A percentile compares a stretch with the other conserved stretches of the same genome.
Conservation (phyloP, 2,113 vertebrate genomes). For the Mesitornis unicolor region DNA sequence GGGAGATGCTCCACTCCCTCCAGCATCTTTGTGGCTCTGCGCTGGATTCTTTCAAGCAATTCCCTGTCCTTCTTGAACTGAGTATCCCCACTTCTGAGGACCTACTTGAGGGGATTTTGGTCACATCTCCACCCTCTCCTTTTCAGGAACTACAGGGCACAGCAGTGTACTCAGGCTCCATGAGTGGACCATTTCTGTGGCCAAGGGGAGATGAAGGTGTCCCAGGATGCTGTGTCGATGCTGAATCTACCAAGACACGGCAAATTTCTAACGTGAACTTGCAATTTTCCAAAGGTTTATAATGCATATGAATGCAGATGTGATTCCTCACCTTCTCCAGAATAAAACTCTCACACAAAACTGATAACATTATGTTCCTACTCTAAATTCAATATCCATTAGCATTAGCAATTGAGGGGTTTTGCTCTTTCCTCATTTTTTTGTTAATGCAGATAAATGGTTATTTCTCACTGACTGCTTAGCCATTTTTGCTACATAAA, state of each 20-base stretch:
- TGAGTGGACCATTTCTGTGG: not conserved
- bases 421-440: not conserved
- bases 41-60: too few relatives aligned
- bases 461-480: not conserved
- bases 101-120: not conserved
- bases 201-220: not conserved
- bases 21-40: too few relatives aligned
- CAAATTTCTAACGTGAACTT: not conserved
- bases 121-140: not conserved
- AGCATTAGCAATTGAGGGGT: rapidly evolving
- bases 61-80: too few relatives aligned
- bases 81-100: too few relatives aligned
- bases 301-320: not conserved
- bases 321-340: not conserved
- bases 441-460: not conserved
- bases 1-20: too few relatives aligned
- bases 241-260: not conserved
- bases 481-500: not conserved
- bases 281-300: not conserved
- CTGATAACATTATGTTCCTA: not conserved
- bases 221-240: not conserved
- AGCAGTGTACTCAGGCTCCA: not conserved
- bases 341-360: not conserved
- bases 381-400: not conserved
- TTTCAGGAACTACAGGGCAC: not conserved